Base-by-base conservation (phyloP, 1,140 invertebrate genomes). In the Ditylenchus dipsaci region DNA sequence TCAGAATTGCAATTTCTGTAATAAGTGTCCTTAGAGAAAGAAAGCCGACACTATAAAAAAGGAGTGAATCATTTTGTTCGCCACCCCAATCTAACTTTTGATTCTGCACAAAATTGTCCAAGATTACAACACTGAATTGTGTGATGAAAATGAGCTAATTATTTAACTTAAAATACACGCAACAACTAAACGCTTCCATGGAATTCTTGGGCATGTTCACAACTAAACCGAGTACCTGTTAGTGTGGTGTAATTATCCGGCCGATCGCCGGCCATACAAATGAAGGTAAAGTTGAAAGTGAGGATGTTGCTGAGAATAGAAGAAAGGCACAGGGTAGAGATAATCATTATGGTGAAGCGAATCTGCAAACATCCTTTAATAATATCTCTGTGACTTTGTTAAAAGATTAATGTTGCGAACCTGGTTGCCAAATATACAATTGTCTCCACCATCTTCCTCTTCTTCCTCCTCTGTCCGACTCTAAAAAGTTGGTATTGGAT, bases 211-310 rank as follows among this genome's bases (percentile, higher is more conserved):
- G n/a, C n/a, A n/a, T n/a, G n/a, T n/a, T n/a, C n/a, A n/a, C 33
- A 38, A 3, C 33, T 38, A 38, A 11, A 38, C 33, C 49, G 1
- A 45, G n/a, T 69, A 69, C 67, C 30, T 26, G 69, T 77, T 63
- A 77, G 62, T 19, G 64, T 60, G 26, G 70, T 57, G 58, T 59
- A 76, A 64, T 79, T 79, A 9, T 72, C 60, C 1, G 74, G 73
- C 33, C 43, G 47, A 13, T 72, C 69, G 21, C 74, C 79, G 5
- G 79, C 72, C 81, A 81, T 81, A 47, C 76, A 83, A 59, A 81
- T 81, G 45, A 76, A 78, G 11, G 81, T 79, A 64, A 81, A 81
- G 65, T 81, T 81, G 71, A 82, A 81, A 30, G 79, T 81, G 27
- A 81, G 63, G 19, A 81, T 81, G 63, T 81, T 81, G 53, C 65